These are phyloP conservation scores for Lordiphosa stackelbergi DNA, from an alignment of 1,140 invertebrate genomes.

Conservation along the genomic window DNA sequence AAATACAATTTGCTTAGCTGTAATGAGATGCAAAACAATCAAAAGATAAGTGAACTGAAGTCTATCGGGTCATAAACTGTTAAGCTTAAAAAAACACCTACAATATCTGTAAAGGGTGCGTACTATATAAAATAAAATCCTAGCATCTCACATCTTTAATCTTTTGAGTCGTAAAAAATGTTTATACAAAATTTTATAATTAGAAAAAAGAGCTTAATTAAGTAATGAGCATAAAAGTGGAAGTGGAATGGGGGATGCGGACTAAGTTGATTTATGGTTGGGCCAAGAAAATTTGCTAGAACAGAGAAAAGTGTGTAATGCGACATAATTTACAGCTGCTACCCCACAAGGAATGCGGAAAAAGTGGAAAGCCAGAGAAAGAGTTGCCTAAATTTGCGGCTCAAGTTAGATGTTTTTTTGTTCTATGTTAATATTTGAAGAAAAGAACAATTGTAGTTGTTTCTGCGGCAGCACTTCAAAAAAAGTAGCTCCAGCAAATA, in stretches of 20 bases:
- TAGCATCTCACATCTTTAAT: constrained; percentile 20
- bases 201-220: constrained; percentile 69
- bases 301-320: constrained; percentile 26
- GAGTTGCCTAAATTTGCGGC: constrained; percentile 53
- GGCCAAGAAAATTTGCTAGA: constrained; percentile 32
- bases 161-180: constrained; percentile 36
- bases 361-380: constrained; percentile 20
- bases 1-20: constrained; percentile 32
- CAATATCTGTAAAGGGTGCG: background rate
- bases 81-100: background rate
- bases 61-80: constrained; percentile 35
- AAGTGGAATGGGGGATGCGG: background rate
- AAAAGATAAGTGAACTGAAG: constrained; percentile 54
- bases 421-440: constrained; percentile 63
- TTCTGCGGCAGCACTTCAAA: constrained; percentile 55
- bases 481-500: constrained; percentile 21
- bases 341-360: constrained; percentile 17
- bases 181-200: constrained; percentile 57
- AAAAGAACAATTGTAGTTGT: constrained; percentile 47
- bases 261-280: constrained; percentile 41
- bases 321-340: constrained; percentile 58
- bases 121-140: constrained; percentile 13
- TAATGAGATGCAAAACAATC: constrained; percentile 47
- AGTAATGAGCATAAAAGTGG: constrained; percentile 52
- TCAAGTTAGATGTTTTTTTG: constrained; percentile 42